phyloP scores from a whole-genome alignment of 2,113 vertebrate species.

The Alosa alosa region DNA sequence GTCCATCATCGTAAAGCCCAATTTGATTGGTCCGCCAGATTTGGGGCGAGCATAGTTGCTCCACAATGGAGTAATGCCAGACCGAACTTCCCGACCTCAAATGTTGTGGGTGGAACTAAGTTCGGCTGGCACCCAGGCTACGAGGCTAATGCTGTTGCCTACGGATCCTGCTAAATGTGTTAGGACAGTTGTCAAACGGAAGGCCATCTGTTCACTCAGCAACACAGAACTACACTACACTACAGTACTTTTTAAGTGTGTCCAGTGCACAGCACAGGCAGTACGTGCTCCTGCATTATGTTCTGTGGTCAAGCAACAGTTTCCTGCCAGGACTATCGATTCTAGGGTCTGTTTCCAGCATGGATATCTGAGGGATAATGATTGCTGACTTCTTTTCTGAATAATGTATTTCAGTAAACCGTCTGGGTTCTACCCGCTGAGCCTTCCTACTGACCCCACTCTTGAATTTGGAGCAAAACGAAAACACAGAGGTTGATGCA shows the following conservation, averaged over 20 bases:
- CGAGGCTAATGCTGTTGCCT: no score
- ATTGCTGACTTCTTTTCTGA: background rate
- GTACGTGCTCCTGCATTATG: background rate
- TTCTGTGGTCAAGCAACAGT: background rate
- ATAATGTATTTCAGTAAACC: constrained; percentile 6
- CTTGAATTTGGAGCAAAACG: background rate
- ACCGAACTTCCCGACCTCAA: no score
- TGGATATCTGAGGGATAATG: background rate
- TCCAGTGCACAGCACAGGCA: background rate
- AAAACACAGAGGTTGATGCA: background rate
- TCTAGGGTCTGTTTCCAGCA: background rate
- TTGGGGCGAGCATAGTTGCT: no score
- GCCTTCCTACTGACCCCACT: background rate
- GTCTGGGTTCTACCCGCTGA: background rate
- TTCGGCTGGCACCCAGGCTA: no score
- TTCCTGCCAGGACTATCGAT: background rate
- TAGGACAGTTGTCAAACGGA: no score
- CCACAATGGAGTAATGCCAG: no score
- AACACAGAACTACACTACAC: background rate
- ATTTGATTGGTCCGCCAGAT: no score
- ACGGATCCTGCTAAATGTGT: no score
- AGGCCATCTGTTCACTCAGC: no score
- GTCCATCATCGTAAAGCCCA: no score
- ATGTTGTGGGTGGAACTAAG: no score
- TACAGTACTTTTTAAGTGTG: background rate